A percentile compares a stretch with the other conserved stretches of the same genome.
phyloP scores from a whole-genome alignment of 2,888 invertebrate species.

The Atrina japonica region DNA sequence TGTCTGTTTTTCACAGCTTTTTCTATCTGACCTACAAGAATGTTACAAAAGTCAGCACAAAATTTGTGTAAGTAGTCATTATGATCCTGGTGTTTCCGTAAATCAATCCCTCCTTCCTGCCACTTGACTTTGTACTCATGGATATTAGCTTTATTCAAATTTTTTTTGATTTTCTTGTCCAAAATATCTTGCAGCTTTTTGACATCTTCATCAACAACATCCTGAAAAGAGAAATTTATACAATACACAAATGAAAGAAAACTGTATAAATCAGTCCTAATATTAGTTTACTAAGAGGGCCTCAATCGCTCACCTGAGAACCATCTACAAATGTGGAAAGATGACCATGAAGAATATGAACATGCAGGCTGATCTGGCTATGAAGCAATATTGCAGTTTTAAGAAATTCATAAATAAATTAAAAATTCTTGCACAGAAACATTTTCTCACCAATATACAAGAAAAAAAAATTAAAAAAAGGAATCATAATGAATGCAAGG shows the following conservation, averaged over 20 bases:
- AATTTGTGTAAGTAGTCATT: slow-evolving; percentile 65
- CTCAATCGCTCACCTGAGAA: too few species aligned
- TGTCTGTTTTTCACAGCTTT: slow-evolving; percentile 45
- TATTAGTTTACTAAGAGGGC: too few species aligned
- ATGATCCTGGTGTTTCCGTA: slow-evolving; percentile 56
- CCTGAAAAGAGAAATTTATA: neutral
- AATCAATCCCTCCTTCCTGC: slow-evolving; percentile 65
- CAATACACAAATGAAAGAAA: neutral
- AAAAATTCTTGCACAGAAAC: too few species aligned
- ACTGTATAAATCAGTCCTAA: neutral
- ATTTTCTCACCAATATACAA: too few species aligned
- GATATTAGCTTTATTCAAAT: slow-evolving; percentile 41
- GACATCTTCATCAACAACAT: slow-evolving; percentile 50
- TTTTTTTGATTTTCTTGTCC: neutral
- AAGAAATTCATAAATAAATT: too few species aligned
- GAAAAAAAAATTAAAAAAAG: too few species aligned
- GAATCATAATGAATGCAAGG: too few species aligned
- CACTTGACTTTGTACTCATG: slow-evolving; percentile 53
- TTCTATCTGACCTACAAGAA: slow-evolving; percentile 60
- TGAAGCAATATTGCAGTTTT: too few species aligned
- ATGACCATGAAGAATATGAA: too few species aligned
- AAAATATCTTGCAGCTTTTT: slow-evolving; percentile 15
- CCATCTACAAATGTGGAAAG: too few species aligned
- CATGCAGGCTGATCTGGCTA: too few species aligned
- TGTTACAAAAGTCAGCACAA: slow-evolving; percentile 62